phyloP scores from a whole-genome alignment of 2,888 invertebrate species.

The Drosophila putrida region DNA sequence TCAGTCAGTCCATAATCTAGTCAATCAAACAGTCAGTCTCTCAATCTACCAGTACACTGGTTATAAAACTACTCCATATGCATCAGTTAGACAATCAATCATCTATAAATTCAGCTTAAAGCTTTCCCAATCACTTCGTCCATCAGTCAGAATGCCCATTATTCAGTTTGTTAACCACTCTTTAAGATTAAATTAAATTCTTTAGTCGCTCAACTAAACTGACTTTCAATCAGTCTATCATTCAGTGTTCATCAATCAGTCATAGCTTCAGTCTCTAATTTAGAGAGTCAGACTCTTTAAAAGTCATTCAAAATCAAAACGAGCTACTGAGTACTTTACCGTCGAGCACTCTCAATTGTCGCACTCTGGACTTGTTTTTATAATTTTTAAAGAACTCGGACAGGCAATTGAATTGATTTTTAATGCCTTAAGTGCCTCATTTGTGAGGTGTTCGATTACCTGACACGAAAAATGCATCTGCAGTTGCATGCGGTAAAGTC shows the following conservation, averaged over 20 bases:
- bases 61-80: too few species aligned
- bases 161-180: too few species aligned
- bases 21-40: not conserved
- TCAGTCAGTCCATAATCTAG: not conserved
- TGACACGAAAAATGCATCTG: conserved; percentile 63
- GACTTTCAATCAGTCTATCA: not conserved
- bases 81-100: too few species aligned
- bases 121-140: too few species aligned
- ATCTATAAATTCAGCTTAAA: too few species aligned
- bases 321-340: conserved; percentile 4
- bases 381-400: conserved; percentile 12
- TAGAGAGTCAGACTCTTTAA: too few species aligned
- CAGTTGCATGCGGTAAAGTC: conserved; percentile 15
- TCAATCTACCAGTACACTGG: not conserved
- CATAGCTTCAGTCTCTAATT: too few species aligned
- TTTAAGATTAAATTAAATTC: too few species aligned
- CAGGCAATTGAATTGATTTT: conserved; percentile 34
- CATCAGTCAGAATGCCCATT: too few species aligned
- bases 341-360: not conserved
- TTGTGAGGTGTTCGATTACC: conserved; percentile 65
- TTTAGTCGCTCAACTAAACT: too few species aligned
- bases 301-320: not conserved
- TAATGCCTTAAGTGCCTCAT: conserved; percentile 43
- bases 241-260: not conserved
- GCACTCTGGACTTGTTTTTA: conserved; percentile 1